Conservation (phyloP, 2,888 invertebrate species). For the Hartigia nigra region DNA sequence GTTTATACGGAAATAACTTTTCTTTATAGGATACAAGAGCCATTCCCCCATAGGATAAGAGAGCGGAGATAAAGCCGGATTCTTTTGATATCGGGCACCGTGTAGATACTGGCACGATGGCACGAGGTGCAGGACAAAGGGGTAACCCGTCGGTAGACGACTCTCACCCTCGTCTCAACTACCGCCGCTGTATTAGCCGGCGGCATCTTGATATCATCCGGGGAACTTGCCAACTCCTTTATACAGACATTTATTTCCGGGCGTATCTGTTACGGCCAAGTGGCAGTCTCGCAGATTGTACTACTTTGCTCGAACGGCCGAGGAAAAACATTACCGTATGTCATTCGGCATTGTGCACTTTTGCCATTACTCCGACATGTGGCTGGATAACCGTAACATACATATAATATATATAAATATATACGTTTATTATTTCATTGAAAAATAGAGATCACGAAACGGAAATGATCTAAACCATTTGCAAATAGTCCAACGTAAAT, state of each 20-base stretch:
- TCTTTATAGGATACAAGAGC: constrained; percentile 51
- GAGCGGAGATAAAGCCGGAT: constrained; percentile 44
- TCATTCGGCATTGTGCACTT: constrained; percentile 46
- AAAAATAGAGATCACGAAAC: neutral
- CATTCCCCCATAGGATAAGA: constrained; percentile 34
- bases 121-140: constrained; percentile 22
- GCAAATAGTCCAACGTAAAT: neutral
- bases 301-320: constrained; percentile 21
- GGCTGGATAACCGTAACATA: neutral
- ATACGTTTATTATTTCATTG: neutral
- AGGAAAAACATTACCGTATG: constrained; percentile 48
- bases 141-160: constrained; percentile 17
- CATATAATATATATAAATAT: neutral
- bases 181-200: constrained; percentile 46
- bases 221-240: constrained; percentile 60
- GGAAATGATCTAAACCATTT: neutral
- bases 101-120: constrained; percentile 12
- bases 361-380: constrained; percentile 37
- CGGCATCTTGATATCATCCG: constrained; percentile 58
- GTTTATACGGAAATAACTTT: constrained; percentile 48
- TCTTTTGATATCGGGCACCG: constrained; percentile 43
- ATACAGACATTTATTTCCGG: constrained; percentile 59
- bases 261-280: constrained; percentile 53
- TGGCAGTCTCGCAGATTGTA: constrained; percentile 55
- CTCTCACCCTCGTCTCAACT: neutral